Evolutionary conservation across 1,140 invertebrate genomes (phyloP).

Genomic region (Dinoponera quadriceps): DNA sequence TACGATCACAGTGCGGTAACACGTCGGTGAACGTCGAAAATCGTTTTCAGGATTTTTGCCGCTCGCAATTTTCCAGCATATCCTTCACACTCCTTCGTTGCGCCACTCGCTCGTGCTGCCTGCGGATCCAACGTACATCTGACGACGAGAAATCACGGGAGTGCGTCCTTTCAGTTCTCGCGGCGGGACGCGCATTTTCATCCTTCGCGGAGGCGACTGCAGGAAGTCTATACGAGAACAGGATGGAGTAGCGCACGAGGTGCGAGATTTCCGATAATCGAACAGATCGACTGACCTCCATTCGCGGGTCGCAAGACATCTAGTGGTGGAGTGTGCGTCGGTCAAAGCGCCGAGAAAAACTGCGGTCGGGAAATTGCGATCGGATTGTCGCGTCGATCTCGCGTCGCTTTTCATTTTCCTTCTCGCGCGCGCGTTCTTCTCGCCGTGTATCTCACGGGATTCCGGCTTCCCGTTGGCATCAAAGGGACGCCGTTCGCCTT

Average conservation of each 20-base stretch:
- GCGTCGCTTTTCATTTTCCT: slow-evolving; percentile 18
- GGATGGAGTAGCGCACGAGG: background rate
- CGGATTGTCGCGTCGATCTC: background rate
- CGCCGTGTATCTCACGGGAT: slow-evolving; percentile 1
- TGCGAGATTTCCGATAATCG: slow-evolving; percentile 22
- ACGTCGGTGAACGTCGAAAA: no score
- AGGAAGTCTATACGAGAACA: slow-evolving; percentile 2
- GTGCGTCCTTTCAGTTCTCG: slow-evolving; percentile 8
- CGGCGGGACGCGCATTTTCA: background rate
- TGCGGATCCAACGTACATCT: background rate
- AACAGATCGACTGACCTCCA: slow-evolving; percentile 5
- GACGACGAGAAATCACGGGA: background rate
- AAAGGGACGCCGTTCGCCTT: slow-evolving; percentile 15
- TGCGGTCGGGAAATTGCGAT: background rate
- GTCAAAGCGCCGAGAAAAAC: slow-evolving; percentile 13
- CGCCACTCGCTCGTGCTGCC: background rate
- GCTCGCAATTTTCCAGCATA: no score
- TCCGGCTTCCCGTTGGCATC: slow-evolving; percentile 2
- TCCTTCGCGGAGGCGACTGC: background rate
- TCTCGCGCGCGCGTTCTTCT: background rate
- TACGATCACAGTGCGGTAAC: background rate
- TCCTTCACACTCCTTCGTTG: background rate
- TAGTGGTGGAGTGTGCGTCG: slow-evolving; percentile 34
- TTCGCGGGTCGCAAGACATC: slow-evolving; percentile 23
- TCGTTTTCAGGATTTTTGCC: no score